Conservation (phyloP, 2,888 invertebrate genomes). For the Atrina japonica region DNA sequence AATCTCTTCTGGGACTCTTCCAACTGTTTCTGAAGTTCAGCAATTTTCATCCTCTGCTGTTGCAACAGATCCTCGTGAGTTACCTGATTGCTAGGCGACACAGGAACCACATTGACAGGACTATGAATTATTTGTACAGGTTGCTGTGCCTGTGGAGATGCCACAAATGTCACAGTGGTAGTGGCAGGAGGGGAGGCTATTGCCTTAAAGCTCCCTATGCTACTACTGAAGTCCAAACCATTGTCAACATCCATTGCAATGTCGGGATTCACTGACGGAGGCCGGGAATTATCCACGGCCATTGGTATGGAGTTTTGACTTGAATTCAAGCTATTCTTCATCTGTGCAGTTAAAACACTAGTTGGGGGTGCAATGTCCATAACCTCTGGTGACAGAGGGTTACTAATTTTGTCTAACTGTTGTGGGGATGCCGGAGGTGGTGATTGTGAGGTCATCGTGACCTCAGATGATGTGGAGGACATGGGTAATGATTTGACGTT, state of each 20-base stretch:
- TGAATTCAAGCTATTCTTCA: constrained; percentile 28
- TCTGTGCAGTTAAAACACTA: constrained; percentile 43
- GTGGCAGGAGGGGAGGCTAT: constrained; percentile 25
- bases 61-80: constrained; percentile 72
- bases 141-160: constrained; percentile 47
- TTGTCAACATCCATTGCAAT: constrained; percentile 77
- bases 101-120: constrained; percentile 38
- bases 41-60: constrained; percentile 92
- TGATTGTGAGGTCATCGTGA: constrained; percentile 45
- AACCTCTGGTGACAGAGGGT: constrained; percentile 74
- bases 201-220: constrained; percentile 26
- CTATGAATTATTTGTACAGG: constrained; percentile 52
- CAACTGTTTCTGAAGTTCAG: constrained; percentile 88
- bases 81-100: constrained; percentile 46
- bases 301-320: constrained; percentile 57
- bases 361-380: constrained; percentile 69
- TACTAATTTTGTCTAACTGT: constrained; percentile 56
- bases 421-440: constrained; percentile 72
- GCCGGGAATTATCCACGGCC: constrained; percentile 73
- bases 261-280: constrained; percentile 74
- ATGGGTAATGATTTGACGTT: constrained; percentile 55
- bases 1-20: constrained; percentile 73
- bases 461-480: constrained; percentile 31
- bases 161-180: constrained; percentile 32
- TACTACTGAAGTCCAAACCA: constrained; percentile 27